Base-by-base conservation (phyloP, 2,113 vertebrate genomes). In the Scalopus aquaticus region DNA sequence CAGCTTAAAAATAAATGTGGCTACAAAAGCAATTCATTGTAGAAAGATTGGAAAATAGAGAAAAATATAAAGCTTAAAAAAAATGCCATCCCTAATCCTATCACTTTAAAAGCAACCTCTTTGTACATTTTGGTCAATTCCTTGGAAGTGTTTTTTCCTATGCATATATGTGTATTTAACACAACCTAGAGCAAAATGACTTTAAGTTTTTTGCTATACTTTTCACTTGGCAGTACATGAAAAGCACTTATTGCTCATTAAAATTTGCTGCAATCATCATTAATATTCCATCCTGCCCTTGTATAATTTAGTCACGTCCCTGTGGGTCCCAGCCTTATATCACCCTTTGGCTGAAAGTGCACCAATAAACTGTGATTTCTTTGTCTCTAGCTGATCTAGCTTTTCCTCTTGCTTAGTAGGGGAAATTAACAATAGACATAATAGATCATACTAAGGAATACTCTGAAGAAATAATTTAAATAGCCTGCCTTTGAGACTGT, bases 61-160 rank as follows among this genome's bases (percentile, higher is more conserved):
- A 83, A 77, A 77, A 58, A 74, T 69, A 32, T 16, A 72, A 64
- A n/a, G 24, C 58, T n/a, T n/a, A 91, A 90, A 73, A 83, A 64
- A 95, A 82, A 60, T 42, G 15, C 19, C 16, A 42, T 35, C 4
- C 37, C 20, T 64, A 88, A 51, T 49, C 3, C 20, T 15, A 88
- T 4, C 20, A n/a, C 19, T 28, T n/a, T 62, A 56, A 62, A 82
- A 28, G 32, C 56, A 90, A 67, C 3, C 2, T 37, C 56, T 86
- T 81, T 74, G 28, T 30, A 88, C n/a, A 56, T 77, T 64, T 86
- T 72, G n/a, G 28, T 94, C 60, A 77, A 86, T 67, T 54, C 84
- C 86, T 90, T 54, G 54, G 3, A 67, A 26, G 19, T 35, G 64
- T 60, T 64, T 37, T 32, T 65, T 13, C 15, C 65, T 35, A 4